Evolutionary conservation across 2,113 vertebrate species (phyloP).

Genomic region (Rhinolophus sinicus): DNA sequence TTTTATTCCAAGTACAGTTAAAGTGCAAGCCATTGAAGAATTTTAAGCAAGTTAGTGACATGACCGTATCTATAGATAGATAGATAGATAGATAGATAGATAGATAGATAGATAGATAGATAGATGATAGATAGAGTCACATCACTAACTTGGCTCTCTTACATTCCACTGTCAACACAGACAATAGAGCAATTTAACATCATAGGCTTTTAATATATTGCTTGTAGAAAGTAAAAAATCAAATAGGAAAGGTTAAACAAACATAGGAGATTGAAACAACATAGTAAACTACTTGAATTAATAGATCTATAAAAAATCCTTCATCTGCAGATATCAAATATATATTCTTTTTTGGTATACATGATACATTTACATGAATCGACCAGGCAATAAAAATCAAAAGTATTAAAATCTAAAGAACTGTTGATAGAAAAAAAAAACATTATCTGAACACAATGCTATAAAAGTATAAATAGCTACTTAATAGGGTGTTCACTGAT

Average conservation of each 20-base stretch:
- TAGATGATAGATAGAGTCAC: too few species aligned
- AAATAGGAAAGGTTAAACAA: neutral
- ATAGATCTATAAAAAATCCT: neutral
- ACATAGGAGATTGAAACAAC: neutral
- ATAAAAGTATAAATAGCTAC: neutral
- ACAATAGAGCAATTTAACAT: neutral
- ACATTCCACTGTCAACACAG: too few species aligned
- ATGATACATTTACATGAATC: neutral
- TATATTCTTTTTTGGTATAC: neutral
- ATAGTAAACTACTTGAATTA: slow-evolving; percentile 11
- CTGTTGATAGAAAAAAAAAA: neutral
- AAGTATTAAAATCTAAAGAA: neutral
- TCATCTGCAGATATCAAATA: neutral
- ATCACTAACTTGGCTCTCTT: too few species aligned
- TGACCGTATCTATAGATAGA: neutral
- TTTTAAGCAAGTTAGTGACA: neutral
- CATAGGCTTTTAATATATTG: neutral
- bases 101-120: too few species aligned
- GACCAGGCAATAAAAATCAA: neutral
- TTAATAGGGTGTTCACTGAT: neutral
- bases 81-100: neutral
- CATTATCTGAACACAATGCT: neutral
- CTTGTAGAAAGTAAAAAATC: neutral
- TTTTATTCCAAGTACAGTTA: neutral
- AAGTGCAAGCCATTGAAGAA: neutral